A percentile compares a stretch with the other conserved stretches of the same genome.
These are phyloP conservation scores for Graptemys geographica DNA, from an alignment of 2,797 vertebrate species.

Conservation along the genomic window DNA sequence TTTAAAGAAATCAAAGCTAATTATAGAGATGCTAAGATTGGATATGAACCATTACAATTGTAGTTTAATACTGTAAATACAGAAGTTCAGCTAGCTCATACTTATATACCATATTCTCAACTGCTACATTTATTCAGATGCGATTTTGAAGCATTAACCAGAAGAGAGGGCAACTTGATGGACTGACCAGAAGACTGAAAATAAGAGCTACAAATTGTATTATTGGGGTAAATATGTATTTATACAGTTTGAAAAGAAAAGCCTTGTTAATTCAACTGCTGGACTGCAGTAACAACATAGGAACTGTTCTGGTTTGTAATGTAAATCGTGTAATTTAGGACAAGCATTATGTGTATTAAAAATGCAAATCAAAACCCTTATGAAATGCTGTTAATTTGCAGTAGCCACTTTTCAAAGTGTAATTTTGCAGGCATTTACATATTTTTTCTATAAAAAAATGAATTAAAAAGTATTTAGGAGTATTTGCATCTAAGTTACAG, in stretches of 20 bases:
- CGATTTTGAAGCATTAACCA: neutral
- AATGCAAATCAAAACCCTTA: constrained; percentile 76
- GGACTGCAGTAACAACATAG: constrained; percentile 65
- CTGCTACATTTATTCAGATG: neutral
- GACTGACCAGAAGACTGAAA: constrained; percentile 41
- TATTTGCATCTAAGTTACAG: constrained; percentile 53
- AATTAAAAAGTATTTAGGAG: constrained; percentile 57
- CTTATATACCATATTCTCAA: neutral
- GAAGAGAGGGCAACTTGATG: neutral
- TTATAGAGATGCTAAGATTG: neutral
- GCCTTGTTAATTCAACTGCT: constrained; percentile 65
- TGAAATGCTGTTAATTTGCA: constrained; percentile 73
- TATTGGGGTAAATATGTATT: constrained; percentile 69
- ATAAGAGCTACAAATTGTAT: constrained; percentile 52
- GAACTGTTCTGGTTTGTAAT: constrained; percentile 74
- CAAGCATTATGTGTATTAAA: constrained; percentile 74
- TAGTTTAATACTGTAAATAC: neutral
- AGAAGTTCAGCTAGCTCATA: neutral
- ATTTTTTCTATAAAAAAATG: constrained; percentile 51
- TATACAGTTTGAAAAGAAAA: constrained; percentile 72
- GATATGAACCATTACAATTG: neutral
- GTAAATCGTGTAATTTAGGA: constrained; percentile 78
- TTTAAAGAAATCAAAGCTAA: neutral
- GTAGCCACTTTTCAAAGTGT: constrained; percentile 74
- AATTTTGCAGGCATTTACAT: constrained; percentile 75